A percentile compares a stretch with the other conserved stretches of the same genome.
Evolutionary conservation across 2,797 vertebrate species (phyloP).

Genomic region (Limosa lapponica): DNA sequence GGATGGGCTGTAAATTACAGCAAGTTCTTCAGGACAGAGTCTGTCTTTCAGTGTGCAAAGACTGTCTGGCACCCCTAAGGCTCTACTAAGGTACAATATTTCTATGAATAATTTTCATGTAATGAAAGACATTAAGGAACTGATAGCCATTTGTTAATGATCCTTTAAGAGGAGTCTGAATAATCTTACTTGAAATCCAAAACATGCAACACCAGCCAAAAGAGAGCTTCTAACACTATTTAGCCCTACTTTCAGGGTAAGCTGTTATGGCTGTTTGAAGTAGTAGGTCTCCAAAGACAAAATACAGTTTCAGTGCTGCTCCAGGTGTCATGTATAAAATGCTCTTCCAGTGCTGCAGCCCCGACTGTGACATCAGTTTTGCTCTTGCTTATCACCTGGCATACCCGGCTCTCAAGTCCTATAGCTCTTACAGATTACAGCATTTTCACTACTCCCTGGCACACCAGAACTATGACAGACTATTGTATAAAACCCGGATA

Average conservation of each 20-base stretch:
- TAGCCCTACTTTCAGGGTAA: neutral
- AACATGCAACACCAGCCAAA: neutral
- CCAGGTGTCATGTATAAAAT: neutral
- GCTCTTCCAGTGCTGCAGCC: neutral
- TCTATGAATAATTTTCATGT: neutral
- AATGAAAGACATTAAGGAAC: neutral
- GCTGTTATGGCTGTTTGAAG: neutral
- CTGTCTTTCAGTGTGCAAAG: neutral
- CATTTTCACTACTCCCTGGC: neutral
- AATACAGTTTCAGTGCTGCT: neutral
- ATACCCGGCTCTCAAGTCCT: neutral
- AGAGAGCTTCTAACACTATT: neutral
- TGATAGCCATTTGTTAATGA: neutral
- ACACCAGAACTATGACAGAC: neutral
- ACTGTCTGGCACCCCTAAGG: neutral
- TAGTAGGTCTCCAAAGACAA: neutral
- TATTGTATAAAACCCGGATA: neutral
- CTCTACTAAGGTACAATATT: neutral
- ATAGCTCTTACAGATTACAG: neutral
- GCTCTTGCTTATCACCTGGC: neutral
- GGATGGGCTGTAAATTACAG: neutral
- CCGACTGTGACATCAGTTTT: neutral
- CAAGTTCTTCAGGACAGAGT: neutral
- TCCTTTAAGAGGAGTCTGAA: neutral
- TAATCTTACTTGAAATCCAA: neutral